Base-by-base conservation (phyloP, 2,113 vertebrate genomes). In the Muntiacus muntjak region DNA sequence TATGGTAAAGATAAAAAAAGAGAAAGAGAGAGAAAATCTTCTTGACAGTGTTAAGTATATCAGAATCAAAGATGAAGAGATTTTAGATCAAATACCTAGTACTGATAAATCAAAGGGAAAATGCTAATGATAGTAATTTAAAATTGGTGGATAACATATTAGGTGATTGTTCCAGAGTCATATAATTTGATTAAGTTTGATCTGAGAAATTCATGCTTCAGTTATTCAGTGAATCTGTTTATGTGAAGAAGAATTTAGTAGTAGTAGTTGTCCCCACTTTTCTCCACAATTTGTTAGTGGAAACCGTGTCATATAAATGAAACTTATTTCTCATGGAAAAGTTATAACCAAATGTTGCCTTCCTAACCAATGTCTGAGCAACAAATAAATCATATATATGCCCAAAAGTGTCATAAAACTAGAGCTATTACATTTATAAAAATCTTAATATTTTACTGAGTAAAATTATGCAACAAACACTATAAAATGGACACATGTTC, bases 11-110 rank as follows among this genome's bases (percentile, higher is more conserved):
- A 23, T n/a, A 45, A 54, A 36, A 36, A 45, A 7, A 87, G 28
- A n/a, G 74, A 57, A 47, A 36, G 57, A 79, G 62, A 40, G 28
- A 58, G 50, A 78, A 97, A 93, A 74, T 95, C 43, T 95, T 28
- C 33, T 91, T 76, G 50, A 87, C 14, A 95, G 52, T 74, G 55
- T 40, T 92, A 85, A 91, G 95, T 95, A 90, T 47, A 96, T 7
- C 36, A 60, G 43, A 78, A 25, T 84, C 64, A 74, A n/a, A 92
- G 21, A 33, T 62, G 33, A 97, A 81, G 28, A 88, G 8, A 57
- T 81, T 96, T 92, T 50, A 23, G 10, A 60, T 87, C 13, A 86
- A 91, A 91, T 76, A 76, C 11, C 14, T 83, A 83, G 3, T 86
- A 43, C 6, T 58, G 28, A 16, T 30, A 95, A 92, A 67, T 67